Conservation (phyloP, 2,113 vertebrate species). For the Phoenicopterus ruber region DNA sequence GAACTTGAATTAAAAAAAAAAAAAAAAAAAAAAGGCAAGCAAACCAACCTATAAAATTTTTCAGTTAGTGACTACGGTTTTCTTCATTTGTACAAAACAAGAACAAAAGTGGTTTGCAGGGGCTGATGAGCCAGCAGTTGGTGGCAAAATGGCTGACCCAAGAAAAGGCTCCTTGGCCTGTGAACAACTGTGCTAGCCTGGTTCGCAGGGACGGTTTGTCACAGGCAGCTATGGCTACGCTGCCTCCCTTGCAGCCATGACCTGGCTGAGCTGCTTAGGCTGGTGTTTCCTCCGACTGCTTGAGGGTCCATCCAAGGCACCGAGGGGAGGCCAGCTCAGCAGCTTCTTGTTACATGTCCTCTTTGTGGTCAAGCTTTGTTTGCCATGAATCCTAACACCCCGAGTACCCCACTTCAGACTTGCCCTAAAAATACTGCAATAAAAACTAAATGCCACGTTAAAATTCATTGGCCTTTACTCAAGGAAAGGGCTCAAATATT, state of each 20-base stretch:
- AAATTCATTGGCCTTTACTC: neutral
- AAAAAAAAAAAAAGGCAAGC: neutral
- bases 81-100: neutral
- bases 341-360: neutral
- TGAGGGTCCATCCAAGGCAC: neutral
- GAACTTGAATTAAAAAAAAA: no score
- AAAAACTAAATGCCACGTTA: neutral
- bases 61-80: neutral
- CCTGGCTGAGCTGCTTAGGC: neutral
- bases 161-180: neutral
- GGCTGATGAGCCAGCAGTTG: neutral
- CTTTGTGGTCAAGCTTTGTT: neutral
- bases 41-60: neutral
- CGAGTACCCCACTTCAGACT: neutral
- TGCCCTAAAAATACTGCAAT: neutral
- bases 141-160: neutral
- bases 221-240: neutral
- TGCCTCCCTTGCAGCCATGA: neutral
- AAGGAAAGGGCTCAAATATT: neutral
- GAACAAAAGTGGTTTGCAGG: neutral
- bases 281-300: neutral
- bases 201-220: neutral
- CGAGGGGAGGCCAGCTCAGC: neutral
- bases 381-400: neutral
- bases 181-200: neutral